Percentiles rank a stretch among this genome's conserved stretches.
Evolutionary conservation across 2,797 vertebrate genomes (phyloP).

Genomic region (Lepidocolaptes lacrymiger): DNA sequence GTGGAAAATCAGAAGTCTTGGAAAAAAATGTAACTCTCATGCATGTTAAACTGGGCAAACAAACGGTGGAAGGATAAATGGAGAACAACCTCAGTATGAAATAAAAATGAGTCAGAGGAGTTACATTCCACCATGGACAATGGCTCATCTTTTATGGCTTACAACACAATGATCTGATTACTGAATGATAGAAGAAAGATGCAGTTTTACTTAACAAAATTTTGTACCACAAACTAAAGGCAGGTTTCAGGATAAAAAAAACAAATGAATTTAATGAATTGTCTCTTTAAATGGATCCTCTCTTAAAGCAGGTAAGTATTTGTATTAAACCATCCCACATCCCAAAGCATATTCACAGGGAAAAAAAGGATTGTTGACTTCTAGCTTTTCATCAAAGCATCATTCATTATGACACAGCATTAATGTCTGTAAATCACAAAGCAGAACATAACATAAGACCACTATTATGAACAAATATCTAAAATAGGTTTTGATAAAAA

Average conservation of each 20-base stretch:
- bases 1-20: slow-evolving; percentile 53
- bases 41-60: slow-evolving; percentile 66
- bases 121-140: slow-evolving; percentile 65
- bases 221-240: slow-evolving; percentile 8
- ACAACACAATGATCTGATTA: slow-evolving; percentile 63
- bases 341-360: slow-evolving; percentile 44
- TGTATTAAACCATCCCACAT: slow-evolving; percentile 28
- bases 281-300: slow-evolving; percentile 28
- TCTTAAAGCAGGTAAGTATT: slow-evolving; percentile 11
- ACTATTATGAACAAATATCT: not conserved
- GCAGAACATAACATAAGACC: slow-evolving; percentile 12
- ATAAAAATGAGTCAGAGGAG: slow-evolving; percentile 36
- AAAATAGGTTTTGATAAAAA: slow-evolving; percentile 67
- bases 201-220: slow-evolving; percentile 64
- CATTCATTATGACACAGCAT: slow-evolving; percentile 21
- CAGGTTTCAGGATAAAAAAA: slow-evolving; percentile 43
- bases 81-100: slow-evolving; percentile 59
- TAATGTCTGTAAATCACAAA: not conserved
- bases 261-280: slow-evolving; percentile 37
- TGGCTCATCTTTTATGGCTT: slow-evolving; percentile 63
- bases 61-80: slow-evolving; percentile 60
- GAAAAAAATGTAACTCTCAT: slow-evolving; percentile 62
- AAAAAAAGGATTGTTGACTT: slow-evolving; percentile 13
- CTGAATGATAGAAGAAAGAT: slow-evolving; percentile 75
- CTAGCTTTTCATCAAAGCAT: slow-evolving; percentile 23